A percentile compares a stretch with the other conserved stretches of the same genome.
Evolutionary conservation across 2,113 vertebrate genomes (phyloP).

Genomic region (Ictalurus punctatus): DNA sequence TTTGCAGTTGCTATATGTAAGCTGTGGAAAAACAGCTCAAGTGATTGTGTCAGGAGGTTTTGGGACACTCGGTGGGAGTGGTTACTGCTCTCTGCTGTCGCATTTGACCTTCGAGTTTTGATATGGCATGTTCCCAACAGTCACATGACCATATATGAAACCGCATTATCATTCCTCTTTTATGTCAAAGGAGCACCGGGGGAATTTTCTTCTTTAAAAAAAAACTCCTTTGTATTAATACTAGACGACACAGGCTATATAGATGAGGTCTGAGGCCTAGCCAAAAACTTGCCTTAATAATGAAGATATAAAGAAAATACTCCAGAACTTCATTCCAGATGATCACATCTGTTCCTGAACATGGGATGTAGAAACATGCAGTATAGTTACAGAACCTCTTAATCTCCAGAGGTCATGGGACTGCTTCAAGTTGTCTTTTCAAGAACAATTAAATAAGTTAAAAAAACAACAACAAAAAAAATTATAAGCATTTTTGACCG

Average conservation of each 20-base stretch:
- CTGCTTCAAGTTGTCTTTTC: not conserved
- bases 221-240: not conserved
- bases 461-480: not conserved
- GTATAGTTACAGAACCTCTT: not conserved
- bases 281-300: not conserved
- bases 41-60: conserved; percentile 24
- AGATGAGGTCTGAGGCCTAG: not conserved
- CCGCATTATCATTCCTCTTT: not conserved
- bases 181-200: not conserved
- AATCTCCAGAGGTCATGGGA: not conserved
- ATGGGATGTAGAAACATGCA: not conserved
- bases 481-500: not conserved
- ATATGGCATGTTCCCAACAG: conserved; percentile 36
- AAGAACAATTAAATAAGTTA: not conserved
- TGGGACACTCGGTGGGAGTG: conserved; percentile 47
- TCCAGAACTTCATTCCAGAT: not conserved
- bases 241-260: not conserved
- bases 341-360: not conserved
- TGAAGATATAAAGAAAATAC: not conserved
- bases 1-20: not conserved
- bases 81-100: conserved; percentile 4
- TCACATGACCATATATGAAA: not conserved
- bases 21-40: conserved; percentile 27
- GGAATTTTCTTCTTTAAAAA: not conserved
- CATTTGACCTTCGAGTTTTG: conserved; percentile 42